Base-by-base conservation (phyloP, 2,888 invertebrate genomes). In the Hylaea fasciaria region DNA sequence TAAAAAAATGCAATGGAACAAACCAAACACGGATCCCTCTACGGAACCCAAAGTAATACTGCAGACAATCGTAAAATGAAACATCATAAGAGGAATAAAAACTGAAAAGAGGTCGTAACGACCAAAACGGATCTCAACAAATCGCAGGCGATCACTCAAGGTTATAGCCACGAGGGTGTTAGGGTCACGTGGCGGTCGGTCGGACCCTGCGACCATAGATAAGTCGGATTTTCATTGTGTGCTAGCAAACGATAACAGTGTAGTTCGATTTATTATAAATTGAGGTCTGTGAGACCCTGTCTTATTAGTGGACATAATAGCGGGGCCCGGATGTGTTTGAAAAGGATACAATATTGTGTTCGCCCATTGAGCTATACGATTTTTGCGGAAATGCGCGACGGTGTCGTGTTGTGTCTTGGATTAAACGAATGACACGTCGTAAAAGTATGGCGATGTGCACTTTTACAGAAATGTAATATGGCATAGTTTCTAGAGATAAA, bases 81-180 rank as follows among this genome's bases (percentile, higher is more conserved):
- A 89, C 89, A 89, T 89, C 88, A 86, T 87, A 88, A 83, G 82
- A 83, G 84, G 77, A 85, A 88, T 88, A 90, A 90, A 89, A 90
- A 91, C 87, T 89, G 85, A 86, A 89, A 89, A 86, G 88, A 89
- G 81, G 76, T 78, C 79, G 81, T 85, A 88, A 89, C 85, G 88
- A 87, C 83, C 71, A 77, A 78, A 81, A 79, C 78, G 81, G 83
- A 85, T 82, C 85, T 85, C 86, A 86, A 91, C 89, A 91, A 91
- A 91, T 90, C 85, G 91, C 74, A 80, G 87, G 86, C 82, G 89
- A 91, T 91, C 89, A 87, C 78, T 91, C 91, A 89, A 82, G 83
- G 85, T 82, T 87, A 88, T 85, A 76, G 80, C 83, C 76, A 70
- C 46, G 72, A 78, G 84, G 83, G 85, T 77, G 77, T 77, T 79